phyloP scores from a whole-genome alignment of 2,797 vertebrate genomes.

The Sebastes aleutianus region DNA sequence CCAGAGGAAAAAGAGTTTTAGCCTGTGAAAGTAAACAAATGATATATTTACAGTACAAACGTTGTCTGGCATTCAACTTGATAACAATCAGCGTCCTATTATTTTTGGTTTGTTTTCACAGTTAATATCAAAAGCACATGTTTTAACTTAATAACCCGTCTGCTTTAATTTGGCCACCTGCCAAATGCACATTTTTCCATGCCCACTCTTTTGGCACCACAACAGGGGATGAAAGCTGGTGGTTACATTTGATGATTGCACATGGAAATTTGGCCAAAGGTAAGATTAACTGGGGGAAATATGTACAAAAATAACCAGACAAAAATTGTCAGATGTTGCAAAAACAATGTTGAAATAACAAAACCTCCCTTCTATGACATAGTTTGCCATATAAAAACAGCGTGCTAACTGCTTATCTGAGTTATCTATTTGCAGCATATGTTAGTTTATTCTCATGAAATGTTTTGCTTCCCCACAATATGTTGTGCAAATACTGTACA shows the following conservation, averaged over 20 bases:
- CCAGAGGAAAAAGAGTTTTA: slow-evolving; percentile 23
- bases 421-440: slow-evolving; percentile 7
- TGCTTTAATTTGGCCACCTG: slow-evolving; percentile 43
- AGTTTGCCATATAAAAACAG: slow-evolving; percentile 8
- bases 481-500: slow-evolving; percentile 6
- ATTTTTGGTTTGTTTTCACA: slow-evolving; percentile 10
- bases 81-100: slow-evolving; percentile 8
- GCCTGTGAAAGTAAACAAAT: slow-evolving; percentile 77
- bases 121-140: slow-evolving; percentile 24
- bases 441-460: slow-evolving; percentile 11
- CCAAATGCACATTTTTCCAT: slow-evolving; percentile 52
- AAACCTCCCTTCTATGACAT: slow-evolving; percentile 11
- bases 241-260: slow-evolving; percentile 49
- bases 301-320: slow-evolving; percentile 22
- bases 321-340: slow-evolving; percentile 2
- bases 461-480: slow-evolving; percentile 2
- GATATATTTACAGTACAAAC: slow-evolving; percentile 30
- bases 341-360: slow-evolving; percentile 47
- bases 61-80: slow-evolving; percentile 12
- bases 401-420: slow-evolving; percentile 8
- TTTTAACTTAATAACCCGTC: slow-evolving; percentile 29
- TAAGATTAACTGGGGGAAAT: slow-evolving; percentile 26
- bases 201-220: slow-evolving; percentile 20
- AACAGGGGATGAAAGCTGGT: slow-evolving; percentile 13
- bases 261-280: slow-evolving; percentile 50